These are phyloP conservation scores for Coenonympha arcania DNA, from an alignment of 2,888 invertebrate genomes.

Conservation along the genomic window DNA sequence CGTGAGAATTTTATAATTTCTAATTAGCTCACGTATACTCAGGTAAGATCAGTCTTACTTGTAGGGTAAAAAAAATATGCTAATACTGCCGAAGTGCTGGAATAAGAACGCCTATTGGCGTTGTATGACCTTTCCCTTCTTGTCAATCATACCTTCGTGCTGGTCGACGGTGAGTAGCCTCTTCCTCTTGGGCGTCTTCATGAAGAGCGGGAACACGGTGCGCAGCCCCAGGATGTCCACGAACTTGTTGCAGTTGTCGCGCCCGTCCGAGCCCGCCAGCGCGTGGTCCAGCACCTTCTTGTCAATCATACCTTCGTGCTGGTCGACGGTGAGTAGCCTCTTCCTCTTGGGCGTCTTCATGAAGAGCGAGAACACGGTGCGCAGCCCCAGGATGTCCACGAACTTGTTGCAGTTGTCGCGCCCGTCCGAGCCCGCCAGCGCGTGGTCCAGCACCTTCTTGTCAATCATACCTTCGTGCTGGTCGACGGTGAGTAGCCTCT, in stretches of 20 bases:
- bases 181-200: slow-evolving; percentile 97
- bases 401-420: slow-evolving; percentile 97
- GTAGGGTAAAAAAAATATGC: too few species aligned
- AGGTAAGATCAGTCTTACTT: too few species aligned
- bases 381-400: slow-evolving; percentile 95
- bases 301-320: slow-evolving; percentile 87
- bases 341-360: slow-evolving; percentile 98
- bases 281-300: slow-evolving; percentile 98
- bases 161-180: slow-evolving; percentile 87
- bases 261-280: slow-evolving; percentile 93
- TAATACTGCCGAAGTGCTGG: too few species aligned
- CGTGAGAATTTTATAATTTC: too few species aligned
- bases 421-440: slow-evolving; percentile 94
- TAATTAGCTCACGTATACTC: too few species aligned
- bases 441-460: slow-evolving; percentile 98
- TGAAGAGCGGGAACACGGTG: slow-evolving; percentile 97
- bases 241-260: slow-evolving; percentile 97
- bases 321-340: slow-evolving; percentile 85
- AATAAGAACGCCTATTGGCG: too few species aligned
- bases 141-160: slow-evolving; percentile 85
- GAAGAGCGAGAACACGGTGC: slow-evolving; percentile 97
- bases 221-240: slow-evolving; percentile 97
- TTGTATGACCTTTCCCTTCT: too few species aligned
- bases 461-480: slow-evolving; percentile 88
- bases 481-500: slow-evolving; percentile 84